Evolutionary conservation across 2,113 vertebrate genomes (phyloP).

Genomic region (Pontoporia blainvillei): DNA sequence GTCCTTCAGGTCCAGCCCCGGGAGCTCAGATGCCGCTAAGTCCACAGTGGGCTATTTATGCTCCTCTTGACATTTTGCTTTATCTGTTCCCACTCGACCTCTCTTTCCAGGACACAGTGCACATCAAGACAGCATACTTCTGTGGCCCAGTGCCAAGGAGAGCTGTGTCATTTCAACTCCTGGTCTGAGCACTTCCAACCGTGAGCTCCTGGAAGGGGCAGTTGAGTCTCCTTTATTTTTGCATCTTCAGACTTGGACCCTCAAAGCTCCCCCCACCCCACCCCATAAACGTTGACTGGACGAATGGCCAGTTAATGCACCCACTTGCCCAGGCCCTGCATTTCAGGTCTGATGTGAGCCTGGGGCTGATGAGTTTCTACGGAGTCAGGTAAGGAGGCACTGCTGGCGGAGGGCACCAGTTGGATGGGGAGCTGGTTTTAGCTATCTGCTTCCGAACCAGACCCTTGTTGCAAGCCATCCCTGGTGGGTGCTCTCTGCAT

Average conservation of each 20-base stretch:
- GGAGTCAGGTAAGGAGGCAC: rapidly evolving
- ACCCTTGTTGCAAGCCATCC: neutral
- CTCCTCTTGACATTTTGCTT: neutral
- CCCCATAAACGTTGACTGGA: neutral
- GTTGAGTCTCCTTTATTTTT: neutral
- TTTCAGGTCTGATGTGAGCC: neutral
- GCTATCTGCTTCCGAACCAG: neutral
- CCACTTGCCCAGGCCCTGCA: neutral
- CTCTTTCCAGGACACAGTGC: neutral
- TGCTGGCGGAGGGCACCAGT: rapidly evolving
- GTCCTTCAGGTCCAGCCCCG: neutral
- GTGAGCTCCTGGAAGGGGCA: neutral
- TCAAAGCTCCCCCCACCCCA: too few species aligned
- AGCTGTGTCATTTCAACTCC: neutral
- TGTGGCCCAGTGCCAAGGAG: neutral
- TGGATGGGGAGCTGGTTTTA: neutral
- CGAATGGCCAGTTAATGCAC: rapidly evolving
- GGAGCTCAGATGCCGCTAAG: neutral
- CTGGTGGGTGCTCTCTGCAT: neutral
- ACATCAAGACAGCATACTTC: neutral
- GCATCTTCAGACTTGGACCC: neutral
- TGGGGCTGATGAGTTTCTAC: neutral
- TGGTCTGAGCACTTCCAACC: neutral
- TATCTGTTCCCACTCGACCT: neutral
- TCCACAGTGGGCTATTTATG: neutral